A percentile compares a stretch with the other conserved stretches of the same genome.
phyloP scores from a whole-genome alignment of 2,113 vertebrate genomes.

The Gavia stellata region DNA sequence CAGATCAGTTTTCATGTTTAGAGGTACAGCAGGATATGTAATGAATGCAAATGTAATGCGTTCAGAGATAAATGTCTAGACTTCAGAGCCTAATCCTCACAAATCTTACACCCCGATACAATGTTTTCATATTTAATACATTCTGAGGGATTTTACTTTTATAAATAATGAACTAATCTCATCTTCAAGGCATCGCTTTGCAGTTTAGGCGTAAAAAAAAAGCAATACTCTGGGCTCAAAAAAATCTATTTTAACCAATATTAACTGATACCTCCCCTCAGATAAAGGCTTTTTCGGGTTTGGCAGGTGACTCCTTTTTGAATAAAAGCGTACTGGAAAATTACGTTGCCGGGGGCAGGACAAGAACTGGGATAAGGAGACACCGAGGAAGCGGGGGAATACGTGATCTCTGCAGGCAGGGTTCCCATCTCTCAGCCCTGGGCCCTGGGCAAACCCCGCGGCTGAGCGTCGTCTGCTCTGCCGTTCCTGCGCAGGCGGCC shows the following conservation, averaged over 20 bases:
- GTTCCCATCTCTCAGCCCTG: not conserved
- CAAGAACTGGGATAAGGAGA: not conserved
- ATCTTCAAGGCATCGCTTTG: conserved; percentile 46
- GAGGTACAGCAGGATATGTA: conserved; percentile 55
- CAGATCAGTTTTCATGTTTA: conserved; percentile 64
- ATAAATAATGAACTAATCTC: conserved; percentile 65
- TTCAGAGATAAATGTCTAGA: conserved; percentile 56
- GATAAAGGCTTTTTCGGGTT: not conserved
- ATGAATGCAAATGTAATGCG: conserved; percentile 55
- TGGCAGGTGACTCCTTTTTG: not conserved
- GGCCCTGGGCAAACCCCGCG: not conserved
- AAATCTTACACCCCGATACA: conserved; percentile 49
- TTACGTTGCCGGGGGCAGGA: not conserved
- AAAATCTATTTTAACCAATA: conserved; percentile 29
- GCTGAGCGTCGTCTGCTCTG: not conserved
- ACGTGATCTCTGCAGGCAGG: not conserved
- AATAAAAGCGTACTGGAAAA: not conserved
- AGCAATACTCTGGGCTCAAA: not conserved
- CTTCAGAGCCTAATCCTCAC: conserved; percentile 57
- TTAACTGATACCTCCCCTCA: not conserved
- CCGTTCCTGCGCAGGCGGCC: not conserved
- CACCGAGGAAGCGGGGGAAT: fast-evolving
- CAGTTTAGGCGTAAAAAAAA: not conserved
- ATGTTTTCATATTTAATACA: conserved; percentile 63
- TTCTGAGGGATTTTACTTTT: conserved; percentile 52